Conservation (phyloP, 64 coral and sea anemone genomes). For the Orbicella faveolata region DNA sequence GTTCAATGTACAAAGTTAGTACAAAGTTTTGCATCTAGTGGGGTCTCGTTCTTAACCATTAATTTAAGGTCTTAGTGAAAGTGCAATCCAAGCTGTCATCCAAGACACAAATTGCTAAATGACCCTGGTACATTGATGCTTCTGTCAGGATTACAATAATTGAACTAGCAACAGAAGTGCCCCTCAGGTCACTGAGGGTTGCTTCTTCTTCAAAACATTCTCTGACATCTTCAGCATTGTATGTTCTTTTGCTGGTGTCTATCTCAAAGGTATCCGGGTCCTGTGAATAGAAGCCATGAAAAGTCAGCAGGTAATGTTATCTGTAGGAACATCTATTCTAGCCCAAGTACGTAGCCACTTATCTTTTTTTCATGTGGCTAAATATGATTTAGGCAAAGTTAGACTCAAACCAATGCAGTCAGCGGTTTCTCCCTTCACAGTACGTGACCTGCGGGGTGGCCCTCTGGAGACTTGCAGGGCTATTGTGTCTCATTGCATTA, state of each 20-base stretch:
- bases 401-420: no score
- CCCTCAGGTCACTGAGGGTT: not conserved
- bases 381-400: no score
- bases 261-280: not conserved
- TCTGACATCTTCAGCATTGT: not conserved
- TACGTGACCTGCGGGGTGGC: no score
- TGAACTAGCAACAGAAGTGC: not conserved
- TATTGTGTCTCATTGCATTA: no score
- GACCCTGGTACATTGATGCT: not conserved
- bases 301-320: not conserved
- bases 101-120: not conserved
- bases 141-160: not conserved
- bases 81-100: conserved; percentile 1
- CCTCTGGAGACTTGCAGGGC: no score
- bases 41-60: no score
- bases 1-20: no score
- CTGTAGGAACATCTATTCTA: no score
- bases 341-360: no score
- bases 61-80: not conserved
- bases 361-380: no score
- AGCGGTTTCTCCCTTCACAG: no score
- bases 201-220: not conserved
- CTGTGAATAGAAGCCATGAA: not conserved
- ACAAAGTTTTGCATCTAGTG: no score
- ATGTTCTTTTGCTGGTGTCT: not conserved